These are phyloP conservation scores for Calameuta idolon DNA, from an alignment of 2,888 invertebrate genomes.

Conservation along the genomic window DNA sequence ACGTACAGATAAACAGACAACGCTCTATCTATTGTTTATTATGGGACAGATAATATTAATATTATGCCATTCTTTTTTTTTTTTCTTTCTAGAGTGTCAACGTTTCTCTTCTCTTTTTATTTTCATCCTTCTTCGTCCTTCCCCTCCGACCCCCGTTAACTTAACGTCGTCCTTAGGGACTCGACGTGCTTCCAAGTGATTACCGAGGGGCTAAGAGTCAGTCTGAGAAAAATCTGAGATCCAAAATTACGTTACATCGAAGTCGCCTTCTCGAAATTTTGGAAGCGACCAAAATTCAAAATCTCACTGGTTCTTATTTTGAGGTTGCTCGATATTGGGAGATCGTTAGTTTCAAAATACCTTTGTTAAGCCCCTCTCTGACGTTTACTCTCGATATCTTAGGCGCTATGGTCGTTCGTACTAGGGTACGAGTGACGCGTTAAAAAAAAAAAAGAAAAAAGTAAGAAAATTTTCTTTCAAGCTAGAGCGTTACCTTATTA, in stretches of 20 bases:
- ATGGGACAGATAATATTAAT: slow-evolving; percentile 52
- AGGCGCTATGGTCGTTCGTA: neutral
- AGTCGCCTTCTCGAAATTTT: slow-evolving; percentile 5
- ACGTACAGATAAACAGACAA: slow-evolving; percentile 60
- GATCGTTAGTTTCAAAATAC: neutral
- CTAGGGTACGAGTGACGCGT: neutral
- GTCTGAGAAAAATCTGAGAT: slow-evolving; percentile 32
- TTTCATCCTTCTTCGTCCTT: slow-evolving; percentile 5
- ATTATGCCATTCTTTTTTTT: slow-evolving; percentile 37
- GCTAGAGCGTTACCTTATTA: neutral
- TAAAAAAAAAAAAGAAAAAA: neutral
- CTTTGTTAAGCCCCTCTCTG: neutral
- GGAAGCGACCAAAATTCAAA: neutral
- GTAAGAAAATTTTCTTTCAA: neutral
- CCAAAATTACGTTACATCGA: slow-evolving; percentile 29
- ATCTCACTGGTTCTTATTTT: neutral
- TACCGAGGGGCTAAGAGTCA: slow-evolving; percentile 35
- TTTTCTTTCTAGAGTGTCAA: slow-evolving; percentile 38
- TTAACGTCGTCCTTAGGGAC: neutral
- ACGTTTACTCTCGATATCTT: neutral
- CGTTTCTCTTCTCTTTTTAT: slow-evolving; percentile 17
- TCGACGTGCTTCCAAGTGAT: slow-evolving; percentile 12
- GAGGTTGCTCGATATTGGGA: neutral
- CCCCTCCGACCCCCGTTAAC: neutral
- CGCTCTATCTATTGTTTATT: slow-evolving; percentile 54